Base-by-base conservation (phyloP, 2,888 invertebrate genomes). In the Heliconius cydno region DNA sequence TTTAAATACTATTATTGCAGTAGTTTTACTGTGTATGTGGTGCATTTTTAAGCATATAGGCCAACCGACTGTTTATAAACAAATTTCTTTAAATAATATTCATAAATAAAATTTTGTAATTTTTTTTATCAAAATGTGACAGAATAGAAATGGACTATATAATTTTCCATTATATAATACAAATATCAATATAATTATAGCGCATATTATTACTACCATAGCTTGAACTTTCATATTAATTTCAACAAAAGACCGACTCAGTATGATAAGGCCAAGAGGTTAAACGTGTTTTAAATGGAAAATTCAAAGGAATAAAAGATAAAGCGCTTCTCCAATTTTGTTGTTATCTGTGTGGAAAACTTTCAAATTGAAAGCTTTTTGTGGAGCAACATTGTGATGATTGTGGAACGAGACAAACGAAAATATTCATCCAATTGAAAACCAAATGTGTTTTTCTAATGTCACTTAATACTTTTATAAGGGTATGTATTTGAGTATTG, bases 261-360 rank as follows among this genome's bases (percentile, higher is more conserved):
- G 34, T 28, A 57, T 38, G 68, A 77, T 57, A 57, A 68, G 28
- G 60, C 41, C 74, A 63, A 34, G 60, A 38, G 60, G 63, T 74
- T 38, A 74, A 74, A 28, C 74, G 41, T 28, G 41, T 77, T 73
- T 78, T n/a, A 74, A 34, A 41, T 78, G 25, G 77, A 67, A 78
- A 52, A 28, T 78, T 38, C 19, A 68, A 41, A 78, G 34, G 25
- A 41, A 41, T 57, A 41, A 74, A 78, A 60, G 67, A 78, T 74
- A 41, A 74, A 67, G 60, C 34, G 22, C 46, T 38, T 41, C 76
- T 46, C 19, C 41, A 25, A 67, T 52, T 46, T 46, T 22, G 46
- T 15, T 52, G 30, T 38, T 78, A 73, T 74, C 73, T 68, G 38
- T 22, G 57, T 34, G n/a, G 57, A 75, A 67, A 79, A 52, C 52